These are phyloP conservation scores for Polyommatus iphigenia DNA, from an alignment of 2,888 invertebrate genomes.

Conservation along the genomic window DNA sequence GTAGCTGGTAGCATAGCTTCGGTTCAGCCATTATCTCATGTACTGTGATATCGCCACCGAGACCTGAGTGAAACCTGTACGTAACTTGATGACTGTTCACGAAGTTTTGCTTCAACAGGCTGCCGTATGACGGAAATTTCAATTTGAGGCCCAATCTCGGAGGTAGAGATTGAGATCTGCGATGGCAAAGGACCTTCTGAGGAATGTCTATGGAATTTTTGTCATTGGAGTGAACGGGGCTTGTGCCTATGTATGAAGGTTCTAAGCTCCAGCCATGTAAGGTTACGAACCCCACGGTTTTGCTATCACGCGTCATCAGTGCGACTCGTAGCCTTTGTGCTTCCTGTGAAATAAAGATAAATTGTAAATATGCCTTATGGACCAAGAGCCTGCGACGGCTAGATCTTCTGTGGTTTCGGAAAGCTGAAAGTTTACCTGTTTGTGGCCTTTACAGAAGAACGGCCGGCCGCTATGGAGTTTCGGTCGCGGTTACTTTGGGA, in stretches of 20 bases:
- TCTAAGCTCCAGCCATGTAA: conserved; percentile 93
- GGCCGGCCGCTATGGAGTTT: no score
- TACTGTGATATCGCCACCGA: conserved; percentile 95
- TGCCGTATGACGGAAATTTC: conserved; percentile 89
- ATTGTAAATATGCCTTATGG: background rate
- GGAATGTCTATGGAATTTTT: conserved; percentile 65
- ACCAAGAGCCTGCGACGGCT: no score
- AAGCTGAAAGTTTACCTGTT: no score
- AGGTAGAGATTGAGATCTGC: conserved; percentile 92
- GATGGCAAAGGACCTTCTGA: conserved; percentile 63
- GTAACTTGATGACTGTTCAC: conserved; percentile 87
- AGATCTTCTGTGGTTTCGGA: no score
- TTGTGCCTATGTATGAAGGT: conserved; percentile 85
- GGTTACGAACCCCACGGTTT: conserved; percentile 90
- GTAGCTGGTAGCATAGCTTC: conserved; percentile 90
- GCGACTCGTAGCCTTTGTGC: conserved; percentile 81
- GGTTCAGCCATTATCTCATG: conserved; percentile 97
- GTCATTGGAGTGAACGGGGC: conserved; percentile 83
- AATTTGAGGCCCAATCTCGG: conserved; percentile 90
- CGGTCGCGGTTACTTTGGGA: no score
- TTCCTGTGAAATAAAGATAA: conserved; percentile 54
- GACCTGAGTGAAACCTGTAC: conserved; percentile 93
- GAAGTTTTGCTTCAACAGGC: conserved; percentile 84
- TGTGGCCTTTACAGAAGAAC: no score
- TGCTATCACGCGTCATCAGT: conserved; percentile 80